Evolutionary conservation across 2,888 invertebrate species (phyloP), one percentile per base, ranked within the genome.

Genomic region (Oligia strigilis): DNA sequence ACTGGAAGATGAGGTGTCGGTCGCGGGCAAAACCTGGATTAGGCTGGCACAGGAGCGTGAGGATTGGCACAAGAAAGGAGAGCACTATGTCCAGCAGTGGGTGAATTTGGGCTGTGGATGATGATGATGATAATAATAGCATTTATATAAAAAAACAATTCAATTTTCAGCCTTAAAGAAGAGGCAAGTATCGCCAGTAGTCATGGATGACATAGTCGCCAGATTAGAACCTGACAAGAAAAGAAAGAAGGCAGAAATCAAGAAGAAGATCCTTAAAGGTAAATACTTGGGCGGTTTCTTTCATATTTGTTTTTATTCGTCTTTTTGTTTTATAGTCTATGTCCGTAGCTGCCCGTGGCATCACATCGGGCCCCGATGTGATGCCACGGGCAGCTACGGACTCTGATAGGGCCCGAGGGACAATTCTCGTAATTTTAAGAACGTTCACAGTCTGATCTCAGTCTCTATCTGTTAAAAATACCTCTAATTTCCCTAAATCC

Each of bases 241-340:
- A 43, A 85, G 65, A n/a, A 83, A 72, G 11, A 69, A 49, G 8
- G 58, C 40, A 69, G 52, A 87, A 69, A 55, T 87, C 4, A 55
- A 40, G 2, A 62, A 62, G 1, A 78, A 69, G 0, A 72, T 84
- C 8, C 65, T 79, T 14, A 55, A 72, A 72, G 74, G 84, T 83
- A 65, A 58, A 2, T n/a, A 65, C 3, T 36, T 29, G 36, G 4
- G 0, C 3, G 2, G 19, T 29, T 17, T 13, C 13, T 23, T 13
- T 8, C 13, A n/a, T 36, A 4, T n/a, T 8, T 17, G 5, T 0
- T 36, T 60, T 49, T 13, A 2, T 19, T 17, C 0, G 0, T 4
- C 4, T 52, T 23, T 60, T 0, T 36, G 23, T 17, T 4, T n/a
- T 46, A 11, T n/a, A 60, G 3, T 46, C 5, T 43, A 75, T n/a